Evolutionary conservation across 2,888 invertebrate species (phyloP), one percentile per base, ranked within the genome.

Genomic region (Cyclophora punctaria): DNA sequence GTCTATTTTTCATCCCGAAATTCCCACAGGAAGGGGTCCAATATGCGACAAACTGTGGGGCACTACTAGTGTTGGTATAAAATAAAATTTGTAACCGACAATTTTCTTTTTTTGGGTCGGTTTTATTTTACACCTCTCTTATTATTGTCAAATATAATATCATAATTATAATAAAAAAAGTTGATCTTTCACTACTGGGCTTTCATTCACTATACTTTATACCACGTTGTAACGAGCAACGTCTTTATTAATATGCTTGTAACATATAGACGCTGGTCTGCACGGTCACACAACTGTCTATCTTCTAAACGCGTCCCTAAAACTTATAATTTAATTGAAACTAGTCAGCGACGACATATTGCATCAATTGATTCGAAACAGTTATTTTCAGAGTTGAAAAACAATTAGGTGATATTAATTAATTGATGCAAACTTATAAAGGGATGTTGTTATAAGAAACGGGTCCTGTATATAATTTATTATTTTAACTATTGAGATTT

Each of bases 291-390:
- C 20, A 20, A 20, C 20, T 20, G 20, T 20, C 20, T 20, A 20
- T 20, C 20, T 20, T 20, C 20, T 20, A 20, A 20, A 52, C 58
- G 52, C 52, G 71, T 72, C 76, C 75, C 67, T 66, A 65, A 52
- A 75, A 78, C 75, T 78, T 77, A 69, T 78, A 77, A 37, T 85
- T 83, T 85, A 85, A 86, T 82, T 81, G 78, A 75, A 82, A 85
- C 71, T 80, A 71, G 61, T 50, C 62, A 65, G 67, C 75, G 75
- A 76, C 74, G 76, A 75, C 77, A 76, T 71, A 67, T 60, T 54
- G 67, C 61, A 69, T 59, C 66, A 65, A 66, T 54, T 52, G 37
- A 37, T 37, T 37, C 5, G 1, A 5, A 20, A 20, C 20, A 20
- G 2, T 20, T 20, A 20, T 20, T 20, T 20, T 2, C 20, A 20